Evolutionary conservation across 2,797 vertebrate species (phyloP).

Genomic region (Cossypha niveicapilla): DNA sequence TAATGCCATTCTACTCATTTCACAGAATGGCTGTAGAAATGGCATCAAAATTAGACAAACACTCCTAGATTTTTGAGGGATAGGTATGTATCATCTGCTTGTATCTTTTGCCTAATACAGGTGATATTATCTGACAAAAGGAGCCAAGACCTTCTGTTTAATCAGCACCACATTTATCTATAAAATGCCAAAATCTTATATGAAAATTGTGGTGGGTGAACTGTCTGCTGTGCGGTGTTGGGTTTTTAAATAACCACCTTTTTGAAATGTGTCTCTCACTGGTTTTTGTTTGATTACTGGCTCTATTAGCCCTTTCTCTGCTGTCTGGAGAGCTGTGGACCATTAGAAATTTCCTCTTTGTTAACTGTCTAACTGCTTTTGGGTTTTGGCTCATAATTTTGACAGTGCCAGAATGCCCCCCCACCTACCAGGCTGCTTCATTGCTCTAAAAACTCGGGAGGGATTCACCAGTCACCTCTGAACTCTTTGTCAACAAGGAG

Average conservation of each 20-base stretch:
- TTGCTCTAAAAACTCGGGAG: fast-evolving
- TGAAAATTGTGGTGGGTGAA: not conserved
- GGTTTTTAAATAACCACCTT: fast-evolving
- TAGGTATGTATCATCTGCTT: not conserved
- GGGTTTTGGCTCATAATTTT: not conserved
- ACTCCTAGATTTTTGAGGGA: not conserved
- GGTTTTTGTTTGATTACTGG: not conserved
- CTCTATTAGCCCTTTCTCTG: not conserved
- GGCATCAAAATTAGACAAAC: not conserved
- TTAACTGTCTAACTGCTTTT: not conserved
- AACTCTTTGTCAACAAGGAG: not conserved
- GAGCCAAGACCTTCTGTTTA: not conserved
- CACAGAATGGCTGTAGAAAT: not conserved
- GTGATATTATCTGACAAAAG: not conserved
- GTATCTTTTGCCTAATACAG: not conserved
- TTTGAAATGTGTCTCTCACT: not conserved
- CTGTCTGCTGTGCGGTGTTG: not conserved
- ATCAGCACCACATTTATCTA: not conserved
- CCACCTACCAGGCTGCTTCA: not conserved
- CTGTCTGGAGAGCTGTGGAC: not conserved
- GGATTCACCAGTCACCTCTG: not conserved
- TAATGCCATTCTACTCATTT: not conserved
- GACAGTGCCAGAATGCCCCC: not conserved
- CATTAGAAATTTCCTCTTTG: not conserved
- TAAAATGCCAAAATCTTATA: not conserved